Evolutionary conservation across 2,797 vertebrate genomes (phyloP).

Genomic region (Lutjanus argentimaculatus): DNA sequence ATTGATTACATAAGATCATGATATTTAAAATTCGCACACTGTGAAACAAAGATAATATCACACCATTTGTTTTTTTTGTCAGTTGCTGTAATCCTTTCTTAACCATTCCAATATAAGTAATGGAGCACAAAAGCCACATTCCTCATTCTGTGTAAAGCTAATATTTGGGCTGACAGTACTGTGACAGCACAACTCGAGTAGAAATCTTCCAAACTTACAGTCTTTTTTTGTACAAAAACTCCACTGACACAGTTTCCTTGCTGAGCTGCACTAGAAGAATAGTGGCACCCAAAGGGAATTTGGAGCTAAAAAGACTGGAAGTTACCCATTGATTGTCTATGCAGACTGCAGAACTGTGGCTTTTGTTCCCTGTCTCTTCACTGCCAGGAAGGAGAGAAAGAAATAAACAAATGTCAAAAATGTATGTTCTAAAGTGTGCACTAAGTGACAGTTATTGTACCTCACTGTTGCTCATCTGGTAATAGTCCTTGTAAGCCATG

Average conservation of each 20-base stretch:
- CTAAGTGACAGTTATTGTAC: slow-evolving; percentile 75
- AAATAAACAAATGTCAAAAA: not conserved
- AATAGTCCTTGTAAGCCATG: slow-evolving; percentile 98
- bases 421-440: not conserved
- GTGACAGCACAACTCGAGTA: not conserved
- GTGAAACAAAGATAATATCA: not conserved
- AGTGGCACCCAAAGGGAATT: not conserved
- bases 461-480: slow-evolving; percentile 98
- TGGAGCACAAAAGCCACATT: not conserved
- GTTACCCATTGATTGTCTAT: not conserved
- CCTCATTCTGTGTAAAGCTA: not conserved
- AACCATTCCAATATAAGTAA: not conserved
- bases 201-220: not conserved
- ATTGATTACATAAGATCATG: not conserved
- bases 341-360: not conserved
- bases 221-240: not conserved
- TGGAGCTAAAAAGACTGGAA: not conserved
- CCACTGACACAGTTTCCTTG: not conserved
- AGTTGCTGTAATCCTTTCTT: not conserved
- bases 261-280: not conserved
- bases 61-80: not conserved
- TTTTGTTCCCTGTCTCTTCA: not conserved
- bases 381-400: not conserved
- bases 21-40: slow-evolving; percentile 3
- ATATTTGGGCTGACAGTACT: not conserved